Percentiles rank a stretch among this genome's conserved stretches.
Evolutionary conservation across 2,113 vertebrate species (phyloP).

Genomic region (Chaetorhynchus papuensis): DNA sequence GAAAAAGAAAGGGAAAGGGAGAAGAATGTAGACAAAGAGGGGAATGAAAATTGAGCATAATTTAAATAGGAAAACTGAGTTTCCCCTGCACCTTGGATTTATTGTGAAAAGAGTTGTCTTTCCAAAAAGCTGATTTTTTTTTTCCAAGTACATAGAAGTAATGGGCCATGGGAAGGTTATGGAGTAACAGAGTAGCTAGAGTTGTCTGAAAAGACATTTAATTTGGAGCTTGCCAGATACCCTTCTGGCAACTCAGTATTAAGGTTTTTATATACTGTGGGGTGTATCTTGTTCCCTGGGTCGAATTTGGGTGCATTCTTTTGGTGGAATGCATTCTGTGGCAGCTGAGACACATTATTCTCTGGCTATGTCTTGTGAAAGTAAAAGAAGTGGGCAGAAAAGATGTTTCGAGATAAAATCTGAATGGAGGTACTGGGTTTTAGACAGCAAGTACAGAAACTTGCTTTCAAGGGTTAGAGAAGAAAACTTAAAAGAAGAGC

Average conservation of each 20-base stretch:
- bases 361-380: not conserved
- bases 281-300: conserved; percentile 24
- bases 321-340: not conserved
- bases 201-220: not conserved
- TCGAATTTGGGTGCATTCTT: conserved; percentile 28
- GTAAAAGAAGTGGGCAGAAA: not conserved
- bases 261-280: not conserved
- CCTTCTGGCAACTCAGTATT: conserved; percentile 17
- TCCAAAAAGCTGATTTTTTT: not conserved
- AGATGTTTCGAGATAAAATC: not conserved
- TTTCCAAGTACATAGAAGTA: not conserved
- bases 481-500: not conserved
- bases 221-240: conserved; percentile 36
- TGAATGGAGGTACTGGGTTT: not conserved
- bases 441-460: not conserved
- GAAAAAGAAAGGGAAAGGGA: not conserved
- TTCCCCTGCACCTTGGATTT: not conserved
- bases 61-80: not conserved
- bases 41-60: not conserved
- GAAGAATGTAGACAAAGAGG: not conserved
- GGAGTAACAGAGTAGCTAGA: conserved; percentile 25
- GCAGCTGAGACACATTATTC: not conserved
- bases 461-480: not conserved
- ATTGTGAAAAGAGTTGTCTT: not conserved
- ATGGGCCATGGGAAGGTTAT: not conserved